Conservation (phyloP, 2,888 invertebrate species). For the Lasioglossum villosulum region DNA sequence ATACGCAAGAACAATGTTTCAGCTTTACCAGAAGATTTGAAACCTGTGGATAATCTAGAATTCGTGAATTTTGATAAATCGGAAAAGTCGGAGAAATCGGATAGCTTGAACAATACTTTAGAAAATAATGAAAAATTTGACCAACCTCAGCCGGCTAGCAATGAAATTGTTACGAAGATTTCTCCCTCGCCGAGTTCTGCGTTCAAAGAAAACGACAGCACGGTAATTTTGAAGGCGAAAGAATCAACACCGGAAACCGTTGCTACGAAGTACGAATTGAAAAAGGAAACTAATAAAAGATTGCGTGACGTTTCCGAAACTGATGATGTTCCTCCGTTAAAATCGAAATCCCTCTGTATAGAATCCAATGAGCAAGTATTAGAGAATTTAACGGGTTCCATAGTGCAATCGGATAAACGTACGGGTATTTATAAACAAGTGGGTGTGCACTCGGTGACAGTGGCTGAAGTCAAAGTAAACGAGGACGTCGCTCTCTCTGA, state of each 20-base stretch:
- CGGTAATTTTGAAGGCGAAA: slow-evolving; percentile 23
- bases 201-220: slow-evolving; percentile 29
- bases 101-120: neutral
- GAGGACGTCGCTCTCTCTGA: neutral
- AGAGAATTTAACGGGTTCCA: slow-evolving; percentile 34
- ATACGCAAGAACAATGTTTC: slow-evolving; percentile 51
- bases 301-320: slow-evolving; percentile 60
- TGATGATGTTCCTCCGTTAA: slow-evolving; percentile 74
- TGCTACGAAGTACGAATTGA: slow-evolving; percentile 61
- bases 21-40: slow-evolving; percentile 43
- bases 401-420: slow-evolving; percentile 34
- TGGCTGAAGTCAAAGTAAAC: slow-evolving; percentile 25
- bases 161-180: slow-evolving; percentile 29
- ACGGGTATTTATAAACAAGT: slow-evolving; percentile 28
- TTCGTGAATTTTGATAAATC: slow-evolving; percentile 49
- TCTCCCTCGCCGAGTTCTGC: slow-evolving; percentile 32
- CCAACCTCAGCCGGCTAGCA: slow-evolving; percentile 46
- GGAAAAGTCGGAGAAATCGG: slow-evolving; percentile 46
- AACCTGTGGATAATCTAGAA: slow-evolving; percentile 47
- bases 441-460: neutral
- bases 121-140: neutral
- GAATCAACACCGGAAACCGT: slow-evolving; percentile 32
- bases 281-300: slow-evolving; percentile 74
- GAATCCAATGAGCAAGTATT: slow-evolving; percentile 52
- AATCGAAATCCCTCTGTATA: slow-evolving; percentile 69